Conservation (phyloP, 1,140 invertebrate species). For the Heliconius eleuchia region DNA sequence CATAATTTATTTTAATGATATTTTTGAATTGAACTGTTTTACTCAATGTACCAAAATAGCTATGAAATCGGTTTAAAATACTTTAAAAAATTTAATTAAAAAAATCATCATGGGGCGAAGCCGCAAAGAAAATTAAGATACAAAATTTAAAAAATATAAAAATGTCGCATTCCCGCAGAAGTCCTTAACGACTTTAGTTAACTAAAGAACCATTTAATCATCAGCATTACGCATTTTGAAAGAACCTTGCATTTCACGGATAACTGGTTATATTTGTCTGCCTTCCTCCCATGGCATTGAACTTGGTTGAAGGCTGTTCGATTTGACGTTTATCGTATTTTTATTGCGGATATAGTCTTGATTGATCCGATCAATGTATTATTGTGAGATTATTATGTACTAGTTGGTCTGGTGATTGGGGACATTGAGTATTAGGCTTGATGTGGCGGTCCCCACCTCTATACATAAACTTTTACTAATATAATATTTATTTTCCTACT, state of each 20-base stretch:
- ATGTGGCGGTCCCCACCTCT: no score
- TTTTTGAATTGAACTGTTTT: no score
- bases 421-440: not conserved
- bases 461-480: no score
- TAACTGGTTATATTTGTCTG: slow-evolving; percentile 12
- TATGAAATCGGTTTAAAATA: no score
- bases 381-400: not conserved
- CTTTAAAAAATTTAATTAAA: no score
- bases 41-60: no score
- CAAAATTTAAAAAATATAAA: not conserved
- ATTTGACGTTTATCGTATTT: slow-evolving; percentile 22
- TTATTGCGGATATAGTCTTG: slow-evolving; percentile 29
- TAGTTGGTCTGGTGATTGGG: not conserved
- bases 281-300: slow-evolving; percentile 38
- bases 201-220: not conserved
- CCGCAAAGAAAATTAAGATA: not conserved
- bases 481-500: no score
- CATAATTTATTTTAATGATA: no score
- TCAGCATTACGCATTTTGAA: not conserved
- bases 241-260: slow-evolving; percentile 9
- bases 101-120: no score
- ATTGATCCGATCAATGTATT: slow-evolving; percentile 7
- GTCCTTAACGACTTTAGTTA: not conserved
- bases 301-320: slow-evolving; percentile 42
- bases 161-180: not conserved